These are phyloP conservation scores for Ahaetulla prasina DNA, from an alignment of 2,113 vertebrate genomes.

Conservation along the genomic window DNA sequence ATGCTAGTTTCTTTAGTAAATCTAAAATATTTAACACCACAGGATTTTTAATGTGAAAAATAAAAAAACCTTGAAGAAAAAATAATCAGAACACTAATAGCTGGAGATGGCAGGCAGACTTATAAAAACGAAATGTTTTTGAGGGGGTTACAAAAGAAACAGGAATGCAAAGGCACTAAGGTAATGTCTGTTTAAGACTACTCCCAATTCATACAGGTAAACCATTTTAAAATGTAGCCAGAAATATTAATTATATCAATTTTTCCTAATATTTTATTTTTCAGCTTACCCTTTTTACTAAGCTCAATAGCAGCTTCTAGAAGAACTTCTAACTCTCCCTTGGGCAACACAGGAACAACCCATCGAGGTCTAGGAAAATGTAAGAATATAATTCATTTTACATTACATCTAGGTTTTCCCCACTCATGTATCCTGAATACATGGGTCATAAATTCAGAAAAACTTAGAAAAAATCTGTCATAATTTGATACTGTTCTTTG, in stretches of 20 bases:
- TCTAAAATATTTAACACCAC: not conserved
- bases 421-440: not conserved
- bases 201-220: not conserved
- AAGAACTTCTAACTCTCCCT: slow-evolving; percentile 99
- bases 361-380: slow-evolving; percentile 85
- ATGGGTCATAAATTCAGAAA: not conserved
- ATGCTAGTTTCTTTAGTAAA: not conserved
- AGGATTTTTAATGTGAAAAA: not conserved
- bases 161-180: not conserved
- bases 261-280: not conserved
- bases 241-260: not conserved
- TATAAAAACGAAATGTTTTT: not conserved
- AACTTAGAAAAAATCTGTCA: not conserved
- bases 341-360: slow-evolving; percentile 99
- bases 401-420: not conserved
- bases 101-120: not conserved
- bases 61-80: not conserved
- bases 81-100: not conserved
- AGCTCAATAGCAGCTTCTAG: slow-evolving; percentile 99
- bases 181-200: not conserved
- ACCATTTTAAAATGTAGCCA: not conserved
- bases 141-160: not conserved
- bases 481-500: not conserved
- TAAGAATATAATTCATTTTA: not conserved
- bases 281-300: slow-evolving; percentile 94